Conservation (phyloP, 2,888 invertebrate species). For the Alitta virens region DNA sequence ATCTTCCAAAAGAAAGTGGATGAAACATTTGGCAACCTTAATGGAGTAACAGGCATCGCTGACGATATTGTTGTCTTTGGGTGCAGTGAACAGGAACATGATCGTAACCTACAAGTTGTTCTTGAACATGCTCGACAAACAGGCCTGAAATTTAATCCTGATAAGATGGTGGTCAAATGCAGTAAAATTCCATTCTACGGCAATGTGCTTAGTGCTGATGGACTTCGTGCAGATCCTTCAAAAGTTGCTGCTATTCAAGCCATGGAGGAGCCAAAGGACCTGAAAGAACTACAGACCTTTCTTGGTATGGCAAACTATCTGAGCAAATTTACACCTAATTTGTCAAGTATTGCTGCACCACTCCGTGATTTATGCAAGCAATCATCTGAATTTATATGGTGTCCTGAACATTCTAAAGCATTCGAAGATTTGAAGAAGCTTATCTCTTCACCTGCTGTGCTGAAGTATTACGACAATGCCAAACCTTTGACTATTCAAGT, state of each 20-base stretch:
- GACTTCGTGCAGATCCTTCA: background rate
- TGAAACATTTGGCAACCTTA: too few relatives aligned
- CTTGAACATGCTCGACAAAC: background rate
- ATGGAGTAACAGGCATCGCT: too few relatives aligned
- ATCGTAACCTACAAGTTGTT: background rate
- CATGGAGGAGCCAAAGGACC: background rate
- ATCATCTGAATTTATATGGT: background rate
- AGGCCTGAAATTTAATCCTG: background rate
- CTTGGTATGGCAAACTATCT: background rate
- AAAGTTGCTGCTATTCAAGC: background rate
- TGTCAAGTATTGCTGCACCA: background rate
- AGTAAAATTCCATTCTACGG: background rate
- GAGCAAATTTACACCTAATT: background rate
- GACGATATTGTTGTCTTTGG: too few relatives aligned
- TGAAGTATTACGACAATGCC: background rate
- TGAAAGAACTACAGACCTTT: background rate
- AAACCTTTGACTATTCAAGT: too few relatives aligned
- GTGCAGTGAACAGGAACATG: background rate
- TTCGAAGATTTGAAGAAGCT: background rate
- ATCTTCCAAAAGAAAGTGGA: too few relatives aligned
- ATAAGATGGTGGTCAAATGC: background rate
- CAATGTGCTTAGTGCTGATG: background rate
- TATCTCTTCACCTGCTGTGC: slow-evolving; percentile 6
- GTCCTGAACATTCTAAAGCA: background rate
- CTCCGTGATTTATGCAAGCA: background rate